Percentiles rank a stretch among this genome's conserved stretches.
phyloP scores from a whole-genome alignment of 1,140 invertebrate species.

The Drosophila fuyamai region DNA sequence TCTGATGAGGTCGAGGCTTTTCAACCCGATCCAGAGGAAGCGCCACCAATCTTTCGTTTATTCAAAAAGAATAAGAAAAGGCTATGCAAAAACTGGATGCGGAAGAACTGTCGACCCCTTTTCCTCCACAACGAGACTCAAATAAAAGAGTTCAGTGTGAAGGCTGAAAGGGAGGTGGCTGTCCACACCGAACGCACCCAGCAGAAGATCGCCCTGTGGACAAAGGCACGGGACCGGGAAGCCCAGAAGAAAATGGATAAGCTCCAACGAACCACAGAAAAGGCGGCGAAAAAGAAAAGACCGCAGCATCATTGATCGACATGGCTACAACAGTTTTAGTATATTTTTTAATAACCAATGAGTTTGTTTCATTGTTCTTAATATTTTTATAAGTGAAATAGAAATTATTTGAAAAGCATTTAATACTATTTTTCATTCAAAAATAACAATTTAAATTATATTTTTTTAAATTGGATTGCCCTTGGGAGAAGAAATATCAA shows the following conservation, averaged over 20 bases:
- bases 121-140: slow-evolving; percentile 47
- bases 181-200: slow-evolving; percentile 17
- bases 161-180: slow-evolving; percentile 11
- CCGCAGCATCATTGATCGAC: too few relatives aligned
- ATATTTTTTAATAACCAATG: neutral
- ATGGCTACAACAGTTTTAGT: neutral
- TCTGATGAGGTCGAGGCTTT: too few relatives aligned
- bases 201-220: slow-evolving; percentile 49
- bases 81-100: slow-evolving; percentile 27
- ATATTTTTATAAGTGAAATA: too few relatives aligned
- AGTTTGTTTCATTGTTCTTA: too few relatives aligned
- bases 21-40: neutral
- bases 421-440: too few relatives aligned
- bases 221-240: slow-evolving; percentile 24
- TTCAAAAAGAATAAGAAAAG: neutral
- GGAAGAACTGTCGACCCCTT: slow-evolving; percentile 24
- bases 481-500: too few relatives aligned
- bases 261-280: neutral
- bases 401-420: too few relatives aligned
- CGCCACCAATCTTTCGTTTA: too few relatives aligned
- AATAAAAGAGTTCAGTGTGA: slow-evolving; percentile 3
- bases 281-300: neutral
- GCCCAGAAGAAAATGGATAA: slow-evolving; percentile 1
- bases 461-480: too few relatives aligned
- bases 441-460: too few relatives aligned